Percentiles rank a stretch among this genome's conserved stretches.
phyloP scores from a whole-genome alignment of 2,888 invertebrate genomes.

The Eucera pruinosa region DNA sequence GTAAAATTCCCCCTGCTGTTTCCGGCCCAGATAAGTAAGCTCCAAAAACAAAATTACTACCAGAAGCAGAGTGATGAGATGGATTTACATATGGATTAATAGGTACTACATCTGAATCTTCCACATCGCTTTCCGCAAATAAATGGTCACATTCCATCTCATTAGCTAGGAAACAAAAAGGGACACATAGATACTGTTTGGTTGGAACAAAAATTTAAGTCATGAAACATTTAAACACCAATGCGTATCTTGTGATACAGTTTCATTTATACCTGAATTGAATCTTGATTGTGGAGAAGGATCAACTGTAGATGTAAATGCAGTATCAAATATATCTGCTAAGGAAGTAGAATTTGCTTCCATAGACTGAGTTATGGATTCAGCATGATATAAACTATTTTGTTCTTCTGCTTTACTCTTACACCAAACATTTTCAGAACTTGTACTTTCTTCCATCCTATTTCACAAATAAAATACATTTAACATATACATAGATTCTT shows the following conservation, averaged over 20 bases:
- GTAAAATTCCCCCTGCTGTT: conserved; percentile 63
- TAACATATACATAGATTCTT: not conserved
- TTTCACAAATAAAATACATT: conserved; percentile 13
- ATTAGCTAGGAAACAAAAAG: conserved; percentile 82
- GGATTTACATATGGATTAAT: conserved; percentile 72
- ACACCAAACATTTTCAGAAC: conserved; percentile 78
- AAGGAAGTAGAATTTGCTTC: conserved; percentile 85
- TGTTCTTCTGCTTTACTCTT: conserved; percentile 78
- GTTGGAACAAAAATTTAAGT: too few relatives aligned
- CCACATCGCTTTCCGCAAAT: conserved; percentile 88
- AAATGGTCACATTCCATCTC: conserved; percentile 88
- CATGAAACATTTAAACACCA: not conserved
- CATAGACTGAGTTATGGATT: conserved; percentile 74
- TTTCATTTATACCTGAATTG: conserved; percentile 75
- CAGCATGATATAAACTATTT: conserved; percentile 75
- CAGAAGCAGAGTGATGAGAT: conserved; percentile 67
- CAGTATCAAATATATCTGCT: conserved; percentile 88
- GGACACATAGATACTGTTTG: not conserved
- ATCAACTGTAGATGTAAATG: conserved; percentile 87
- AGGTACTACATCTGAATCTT: conserved; percentile 84
- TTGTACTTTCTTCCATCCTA: conserved; percentile 80
- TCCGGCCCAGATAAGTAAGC: conserved; percentile 70
- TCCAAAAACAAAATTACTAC: conserved; percentile 72
- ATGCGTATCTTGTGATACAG: not conserved
- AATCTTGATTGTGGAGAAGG: conserved; percentile 81